phyloP scores from a whole-genome alignment of 2,797 vertebrate species.

The Pangasius mekongensis region DNA sequence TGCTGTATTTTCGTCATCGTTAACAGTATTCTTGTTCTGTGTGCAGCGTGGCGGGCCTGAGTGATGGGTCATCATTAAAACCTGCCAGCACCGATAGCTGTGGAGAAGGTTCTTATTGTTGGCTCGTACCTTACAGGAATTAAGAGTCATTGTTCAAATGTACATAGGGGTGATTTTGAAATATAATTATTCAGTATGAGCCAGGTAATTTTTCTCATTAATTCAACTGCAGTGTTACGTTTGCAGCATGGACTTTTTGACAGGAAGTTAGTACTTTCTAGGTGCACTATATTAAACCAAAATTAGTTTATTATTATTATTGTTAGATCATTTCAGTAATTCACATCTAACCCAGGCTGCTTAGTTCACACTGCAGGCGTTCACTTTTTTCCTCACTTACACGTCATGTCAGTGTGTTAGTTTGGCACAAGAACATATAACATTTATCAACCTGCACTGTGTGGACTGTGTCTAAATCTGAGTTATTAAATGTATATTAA shows the following conservation, averaged over 20 bases:
- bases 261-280: background rate
- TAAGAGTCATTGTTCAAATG: constrained; percentile 67
- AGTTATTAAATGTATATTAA: constrained; percentile 23
- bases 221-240: constrained; percentile 18
- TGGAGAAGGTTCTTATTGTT: constrained; percentile 59
- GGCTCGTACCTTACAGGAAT: constrained; percentile 55
- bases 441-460: background rate
- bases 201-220: constrained; percentile 42
- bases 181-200: constrained; percentile 48
- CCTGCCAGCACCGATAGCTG: constrained; percentile 61
- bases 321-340: background rate
- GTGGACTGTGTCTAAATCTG: constrained; percentile 17
- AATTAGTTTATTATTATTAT: background rate
- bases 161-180: constrained; percentile 67
- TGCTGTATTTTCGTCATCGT: background rate
- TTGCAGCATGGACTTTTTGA: constrained; percentile 1
- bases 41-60: constrained; percentile 79
- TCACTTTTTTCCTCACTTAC: background rate
- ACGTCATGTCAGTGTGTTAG: background rate
- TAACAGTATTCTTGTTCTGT: background rate
- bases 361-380: background rate
- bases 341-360: background rate
- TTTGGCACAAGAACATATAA: background rate
- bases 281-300: background rate
- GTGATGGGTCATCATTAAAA: constrained; percentile 58